A percentile compares a stretch with the other conserved stretches of the same genome.
Evolutionary conservation across 2,113 vertebrate genomes (phyloP).

Genomic region (Engystomops pustulosus): DNA sequence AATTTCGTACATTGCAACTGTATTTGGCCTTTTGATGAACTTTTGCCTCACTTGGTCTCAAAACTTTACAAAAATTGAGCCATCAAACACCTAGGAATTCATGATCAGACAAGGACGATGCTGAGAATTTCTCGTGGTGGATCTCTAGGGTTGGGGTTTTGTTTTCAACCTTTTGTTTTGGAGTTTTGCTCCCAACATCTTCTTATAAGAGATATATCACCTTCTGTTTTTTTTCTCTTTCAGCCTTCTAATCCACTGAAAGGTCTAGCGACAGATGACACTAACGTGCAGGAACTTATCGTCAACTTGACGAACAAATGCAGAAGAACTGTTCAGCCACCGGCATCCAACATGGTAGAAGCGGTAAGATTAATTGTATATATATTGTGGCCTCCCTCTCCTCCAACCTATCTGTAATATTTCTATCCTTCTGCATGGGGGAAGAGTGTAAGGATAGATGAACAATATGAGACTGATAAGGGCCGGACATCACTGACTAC

Average conservation of each 20-base stretch:
- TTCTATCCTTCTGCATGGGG: no score
- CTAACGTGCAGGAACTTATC: background rate
- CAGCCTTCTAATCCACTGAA: background rate
- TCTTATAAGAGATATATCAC: background rate
- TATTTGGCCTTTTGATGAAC: no score
- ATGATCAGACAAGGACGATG: background rate
- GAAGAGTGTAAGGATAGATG: no score
- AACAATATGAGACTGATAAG: no score
- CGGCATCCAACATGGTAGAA: slow-evolving; percentile 1
- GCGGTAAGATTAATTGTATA: slow-evolving; percentile 2
- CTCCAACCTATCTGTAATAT: no score
- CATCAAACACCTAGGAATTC: background rate
- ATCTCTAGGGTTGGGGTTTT: no score
- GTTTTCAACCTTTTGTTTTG: rapidly evolving
- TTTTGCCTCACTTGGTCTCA: no score
- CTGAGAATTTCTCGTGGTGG: background rate
- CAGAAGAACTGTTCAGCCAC: background rate
- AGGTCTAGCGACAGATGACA: background rate
- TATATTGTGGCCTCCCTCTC: no score
- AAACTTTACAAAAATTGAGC: no score
- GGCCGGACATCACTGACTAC: no score
- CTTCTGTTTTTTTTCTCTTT: background rate
- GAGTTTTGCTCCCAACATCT: background rate
- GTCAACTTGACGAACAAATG: background rate
- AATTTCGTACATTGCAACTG: no score